Evolutionary conservation across 2,113 vertebrate genomes (phyloP), one percentile per base, ranked within the genome.

Genomic region (Mormyrus lacerda): DNA sequence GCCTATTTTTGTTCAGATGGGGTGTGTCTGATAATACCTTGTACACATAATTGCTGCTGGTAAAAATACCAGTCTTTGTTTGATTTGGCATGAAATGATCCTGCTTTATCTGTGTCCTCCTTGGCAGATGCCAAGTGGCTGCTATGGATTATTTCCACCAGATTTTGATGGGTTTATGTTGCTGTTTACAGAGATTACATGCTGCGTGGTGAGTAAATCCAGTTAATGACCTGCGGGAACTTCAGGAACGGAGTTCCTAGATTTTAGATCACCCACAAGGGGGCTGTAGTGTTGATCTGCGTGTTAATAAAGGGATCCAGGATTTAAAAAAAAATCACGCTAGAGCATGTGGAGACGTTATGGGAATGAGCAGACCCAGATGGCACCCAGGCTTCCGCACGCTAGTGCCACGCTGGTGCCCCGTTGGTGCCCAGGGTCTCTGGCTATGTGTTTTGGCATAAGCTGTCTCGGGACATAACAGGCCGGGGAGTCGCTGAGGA

Each of bases 201-300:
- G 92, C 90, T 93, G 94, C 91, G 92, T 89, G 82, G 73, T 91
- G 91, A 90, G 93, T 94, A 92, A 92, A 94, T 94, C 93, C 93
- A 91, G 90, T 93, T 92, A 91, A 85, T 89, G 91, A 82, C 17
- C 58, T 88, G 92, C 91, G 90, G 92, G 90, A 92, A 89, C 13
- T 31, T 69, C 93, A 47, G 85, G 65, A 89, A 90, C 85, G 89
- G 85, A 87, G 90, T 90, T 85, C 88, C 88, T 91, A 91, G 92
- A 19, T 19, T 19, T 39, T 39, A 76, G 73, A 42, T 42, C 10
- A 42, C 73, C 73, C 13, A 19, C 89, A 88, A 90, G 91, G 4
- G 88, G 84, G 44, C 21, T 47, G 42, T 39, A 0, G 88, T 89
- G 88, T 76, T 94, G 94, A 94, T 93, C 92, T 94, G 91, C 92